A percentile compares a stretch with the other conserved stretches of the same genome.
These are phyloP conservation scores for Anastrepha ludens DNA, from an alignment of 1,140 invertebrate genomes.

Conservation along the genomic window DNA sequence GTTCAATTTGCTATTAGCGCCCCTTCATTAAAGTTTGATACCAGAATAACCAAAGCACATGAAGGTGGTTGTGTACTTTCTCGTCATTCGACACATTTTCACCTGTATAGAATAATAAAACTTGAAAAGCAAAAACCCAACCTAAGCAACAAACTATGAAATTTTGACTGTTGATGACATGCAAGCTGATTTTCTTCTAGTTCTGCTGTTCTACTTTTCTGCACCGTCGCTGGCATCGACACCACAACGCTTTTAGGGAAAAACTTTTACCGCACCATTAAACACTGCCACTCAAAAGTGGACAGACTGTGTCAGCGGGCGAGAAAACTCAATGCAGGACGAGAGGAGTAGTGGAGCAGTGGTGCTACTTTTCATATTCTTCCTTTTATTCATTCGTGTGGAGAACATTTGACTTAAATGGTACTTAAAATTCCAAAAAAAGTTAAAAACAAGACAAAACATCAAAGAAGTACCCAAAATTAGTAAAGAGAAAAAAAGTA, in stretches of 20 bases:
- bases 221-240: neutral
- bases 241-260: constrained; percentile 16
- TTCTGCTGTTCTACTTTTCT: neutral
- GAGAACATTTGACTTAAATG: constrained; percentile 30
- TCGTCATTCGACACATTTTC: neutral
- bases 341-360: neutral
- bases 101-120: neutral
- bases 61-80: neutral
- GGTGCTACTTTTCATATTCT: neutral
- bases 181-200: neutral
- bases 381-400: neutral
- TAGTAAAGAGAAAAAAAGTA: neutral
- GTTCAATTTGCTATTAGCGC: neutral
- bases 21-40: neutral
- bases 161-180: neutral
- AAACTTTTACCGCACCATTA: constrained; percentile 32
- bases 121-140: neutral
- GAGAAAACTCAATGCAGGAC: neutral
- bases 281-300: constrained; percentile 26
- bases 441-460: constrained; percentile 35
- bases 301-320: neutral
- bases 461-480: constrained; percentile 23
- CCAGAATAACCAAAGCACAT: constrained; percentile 10
- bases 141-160: neutral
- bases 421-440: constrained; percentile 12